Evolutionary conservation across 2,888 invertebrate genomes (phyloP).

Genomic region (Digitonthophagus gazella): DNA sequence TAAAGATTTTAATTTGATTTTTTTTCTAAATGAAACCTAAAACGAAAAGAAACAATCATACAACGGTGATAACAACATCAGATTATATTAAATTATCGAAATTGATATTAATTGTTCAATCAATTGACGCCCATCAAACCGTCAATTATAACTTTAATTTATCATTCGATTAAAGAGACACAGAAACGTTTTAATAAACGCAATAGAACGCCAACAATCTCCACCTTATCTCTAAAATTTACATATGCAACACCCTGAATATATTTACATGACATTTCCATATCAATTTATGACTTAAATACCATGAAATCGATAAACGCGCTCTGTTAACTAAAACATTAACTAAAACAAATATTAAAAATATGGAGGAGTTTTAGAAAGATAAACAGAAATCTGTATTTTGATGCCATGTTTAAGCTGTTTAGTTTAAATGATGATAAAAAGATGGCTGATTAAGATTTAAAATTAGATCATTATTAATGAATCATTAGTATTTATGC

Average conservation of each 20-base stretch:
- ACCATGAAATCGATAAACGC: background rate
- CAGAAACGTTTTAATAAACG: background rate
- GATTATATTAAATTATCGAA: too few species aligned
- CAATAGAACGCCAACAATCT: background rate
- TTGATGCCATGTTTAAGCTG: too few species aligned
- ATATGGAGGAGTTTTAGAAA: background rate
- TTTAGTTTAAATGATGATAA: background rate
- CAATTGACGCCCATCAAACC: too few species aligned
- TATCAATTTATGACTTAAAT: too few species aligned
- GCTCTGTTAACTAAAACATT: background rate
- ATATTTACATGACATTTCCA: background rate
- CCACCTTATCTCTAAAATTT: background rate
- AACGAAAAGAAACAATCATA: too few species aligned
- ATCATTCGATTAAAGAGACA: too few species aligned
- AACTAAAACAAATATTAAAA: background rate
- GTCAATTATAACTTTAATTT: background rate
- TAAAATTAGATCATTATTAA: too few species aligned
- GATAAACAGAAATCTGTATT: background rate
- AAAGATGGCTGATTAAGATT: background rate
- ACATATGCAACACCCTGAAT: background rate
- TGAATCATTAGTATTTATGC: too few species aligned
- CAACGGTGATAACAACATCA: too few species aligned
- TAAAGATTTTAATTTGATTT: too few species aligned
- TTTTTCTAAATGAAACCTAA: too few species aligned
- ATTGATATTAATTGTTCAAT: too few species aligned